Conservation (phyloP, 2,797 vertebrate genomes). For the Notamacropus eugenii region DNA sequence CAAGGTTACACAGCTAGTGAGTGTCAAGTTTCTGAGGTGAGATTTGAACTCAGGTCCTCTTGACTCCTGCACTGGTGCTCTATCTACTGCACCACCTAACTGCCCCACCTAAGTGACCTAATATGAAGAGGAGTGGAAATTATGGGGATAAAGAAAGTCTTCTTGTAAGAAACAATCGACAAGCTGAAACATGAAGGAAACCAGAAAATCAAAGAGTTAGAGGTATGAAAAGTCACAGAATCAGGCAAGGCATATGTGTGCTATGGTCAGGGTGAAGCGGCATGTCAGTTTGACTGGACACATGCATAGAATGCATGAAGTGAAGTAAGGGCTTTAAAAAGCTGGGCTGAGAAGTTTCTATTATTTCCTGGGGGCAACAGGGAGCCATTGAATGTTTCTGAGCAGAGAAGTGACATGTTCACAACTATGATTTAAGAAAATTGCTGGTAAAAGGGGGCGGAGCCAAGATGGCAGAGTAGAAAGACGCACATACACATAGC, state of each 20-base stretch:
- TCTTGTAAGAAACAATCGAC: not conserved
- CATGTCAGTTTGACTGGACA: not conserved
- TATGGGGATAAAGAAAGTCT: not conserved
- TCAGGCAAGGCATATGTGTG: not conserved
- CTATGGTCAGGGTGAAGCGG: not conserved
- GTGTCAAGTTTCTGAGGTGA: too few species aligned
- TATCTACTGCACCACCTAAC: too few species aligned
- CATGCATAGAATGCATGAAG: not conserved
- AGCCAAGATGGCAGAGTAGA: too few species aligned
- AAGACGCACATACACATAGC: too few species aligned
- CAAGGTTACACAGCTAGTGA: too few species aligned
- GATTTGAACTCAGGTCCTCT: too few species aligned
- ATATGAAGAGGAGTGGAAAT: not conserved
- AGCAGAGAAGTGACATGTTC: not conserved
- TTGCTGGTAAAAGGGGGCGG: too few species aligned
- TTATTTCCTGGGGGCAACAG: fast-evolving
- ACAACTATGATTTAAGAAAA: not conserved
- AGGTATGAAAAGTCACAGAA: not conserved
- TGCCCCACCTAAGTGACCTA: not conserved
- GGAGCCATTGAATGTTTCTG: fast-evolving
- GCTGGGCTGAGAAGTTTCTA: not conserved
- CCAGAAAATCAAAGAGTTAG: not conserved
- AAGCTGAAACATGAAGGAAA: not conserved
- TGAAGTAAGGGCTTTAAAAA: not conserved
- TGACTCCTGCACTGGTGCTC: too few species aligned